These are phyloP conservation scores for Drosophila miranda DNA, from an alignment of 1,140 invertebrate genomes.

Conservation along the genomic window DNA sequence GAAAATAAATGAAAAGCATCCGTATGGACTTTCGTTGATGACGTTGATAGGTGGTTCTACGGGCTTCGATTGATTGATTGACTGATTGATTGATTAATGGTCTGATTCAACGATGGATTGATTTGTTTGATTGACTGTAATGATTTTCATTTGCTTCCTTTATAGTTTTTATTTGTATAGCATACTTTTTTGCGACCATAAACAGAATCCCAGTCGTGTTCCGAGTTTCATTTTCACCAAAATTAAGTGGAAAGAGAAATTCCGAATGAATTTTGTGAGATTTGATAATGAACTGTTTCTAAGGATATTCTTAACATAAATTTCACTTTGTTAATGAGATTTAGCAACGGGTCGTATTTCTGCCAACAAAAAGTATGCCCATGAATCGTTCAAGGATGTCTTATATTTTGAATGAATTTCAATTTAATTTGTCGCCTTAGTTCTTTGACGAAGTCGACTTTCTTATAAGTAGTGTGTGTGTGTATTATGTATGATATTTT, in stretches of 20 bases:
- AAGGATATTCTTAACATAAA: not conserved
- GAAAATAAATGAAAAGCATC: slow-evolving; percentile 12
- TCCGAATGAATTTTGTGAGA: too few relatives aligned
- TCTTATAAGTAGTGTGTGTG: not conserved
- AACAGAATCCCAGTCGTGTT: too few relatives aligned
- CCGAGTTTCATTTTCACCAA: too few relatives aligned
- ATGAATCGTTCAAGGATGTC: not conserved
- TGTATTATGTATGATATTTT: slow-evolving; percentile 26
- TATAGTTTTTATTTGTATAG: too few relatives aligned
- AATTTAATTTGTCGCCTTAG: not conserved
- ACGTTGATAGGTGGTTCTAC: slow-evolving; percentile 1
- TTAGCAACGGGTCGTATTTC: too few relatives aligned
- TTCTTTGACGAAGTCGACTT: not conserved
- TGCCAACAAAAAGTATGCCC: not conserved
- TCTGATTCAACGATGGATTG: slow-evolving; percentile 18
- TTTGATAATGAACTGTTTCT: too few relatives aligned
- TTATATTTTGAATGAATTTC: not conserved
- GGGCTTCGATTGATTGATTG: slow-evolving; percentile 26
- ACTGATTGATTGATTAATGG: slow-evolving; percentile 38
- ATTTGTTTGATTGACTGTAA: slow-evolving; percentile 23
- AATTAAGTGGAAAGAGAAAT: too few relatives aligned
- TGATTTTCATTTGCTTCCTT: slow-evolving; percentile 7
- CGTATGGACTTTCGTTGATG: slow-evolving; percentile 20
- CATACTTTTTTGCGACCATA: too few relatives aligned
- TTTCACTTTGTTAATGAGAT: not conserved